Conservation (phyloP, 1,140 invertebrate genomes). For the Ceratina calcarata region DNA sequence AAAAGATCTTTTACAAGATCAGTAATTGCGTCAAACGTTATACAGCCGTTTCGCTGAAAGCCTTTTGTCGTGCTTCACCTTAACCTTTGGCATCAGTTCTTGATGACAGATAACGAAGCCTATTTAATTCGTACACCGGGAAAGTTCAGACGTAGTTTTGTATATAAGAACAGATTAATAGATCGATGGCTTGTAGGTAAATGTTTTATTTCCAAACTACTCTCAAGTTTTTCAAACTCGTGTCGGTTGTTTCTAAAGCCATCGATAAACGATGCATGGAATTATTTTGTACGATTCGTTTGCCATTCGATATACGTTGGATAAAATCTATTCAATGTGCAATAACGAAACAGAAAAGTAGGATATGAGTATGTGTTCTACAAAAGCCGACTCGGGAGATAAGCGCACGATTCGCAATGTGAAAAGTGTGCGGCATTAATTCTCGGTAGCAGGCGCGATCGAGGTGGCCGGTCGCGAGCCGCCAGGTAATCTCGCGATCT, state of each 20-base stretch:
- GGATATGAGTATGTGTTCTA: neutral
- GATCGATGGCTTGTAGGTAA: no score
- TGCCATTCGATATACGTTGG: no score
- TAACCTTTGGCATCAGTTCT: constrained; percentile 8
- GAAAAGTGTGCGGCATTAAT: constrained; percentile 29
- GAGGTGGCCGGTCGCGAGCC: constrained; percentile 1
- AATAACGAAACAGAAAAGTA: neutral
- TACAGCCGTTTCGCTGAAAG: neutral
- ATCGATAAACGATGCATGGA: no score
- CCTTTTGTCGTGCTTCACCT: neutral
- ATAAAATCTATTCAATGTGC: no score
- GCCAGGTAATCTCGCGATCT: constrained; percentile 28
- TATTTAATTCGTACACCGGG: neutral
- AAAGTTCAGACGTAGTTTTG: no score
- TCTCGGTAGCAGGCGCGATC: constrained; percentile 19
- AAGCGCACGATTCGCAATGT: neutral
- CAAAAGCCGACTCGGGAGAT: constrained; percentile 12
- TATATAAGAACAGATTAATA: no score
- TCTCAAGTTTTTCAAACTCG: no score
- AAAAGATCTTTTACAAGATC: neutral
- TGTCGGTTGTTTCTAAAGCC: no score
- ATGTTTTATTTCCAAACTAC: no score
- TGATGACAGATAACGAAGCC: neutral
- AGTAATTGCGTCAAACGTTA: neutral
- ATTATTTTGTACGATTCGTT: neutral